Conservation (phyloP, 2,888 invertebrate species). For the Pandemis corylana region DNA sequence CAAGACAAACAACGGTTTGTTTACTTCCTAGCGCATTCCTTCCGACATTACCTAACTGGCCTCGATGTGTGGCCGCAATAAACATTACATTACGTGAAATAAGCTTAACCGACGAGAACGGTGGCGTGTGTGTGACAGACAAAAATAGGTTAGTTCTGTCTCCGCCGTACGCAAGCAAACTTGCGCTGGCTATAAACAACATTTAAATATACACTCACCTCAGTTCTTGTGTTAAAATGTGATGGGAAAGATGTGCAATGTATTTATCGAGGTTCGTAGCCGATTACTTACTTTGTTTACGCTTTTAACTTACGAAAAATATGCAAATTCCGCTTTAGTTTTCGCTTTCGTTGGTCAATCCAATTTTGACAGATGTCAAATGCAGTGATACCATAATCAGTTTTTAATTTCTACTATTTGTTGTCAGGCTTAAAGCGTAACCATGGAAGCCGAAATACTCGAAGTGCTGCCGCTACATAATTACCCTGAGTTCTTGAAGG, state of each 20-base stretch:
- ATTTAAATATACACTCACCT: constrained; percentile 51
- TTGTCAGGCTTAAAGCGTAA: constrained; percentile 38
- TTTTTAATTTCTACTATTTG: constrained; percentile 45
- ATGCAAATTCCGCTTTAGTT: constrained; percentile 39
- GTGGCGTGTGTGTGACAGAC: constrained; percentile 61
- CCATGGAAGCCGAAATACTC: constrained; percentile 66
- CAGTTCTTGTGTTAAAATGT: constrained; percentile 28
- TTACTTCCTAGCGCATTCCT: constrained; percentile 24
- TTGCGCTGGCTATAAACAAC: constrained; percentile 46
- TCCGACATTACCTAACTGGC: constrained; percentile 40
- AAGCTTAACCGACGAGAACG: constrained; percentile 45
- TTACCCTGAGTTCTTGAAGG: constrained; percentile 88
- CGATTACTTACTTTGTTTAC: constrained; percentile 28
- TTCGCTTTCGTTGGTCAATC: constrained; percentile 39
- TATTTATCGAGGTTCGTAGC: constrained; percentile 46
- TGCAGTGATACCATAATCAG: constrained; percentile 32
- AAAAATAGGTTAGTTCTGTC: constrained; percentile 71
- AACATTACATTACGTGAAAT: constrained; percentile 47
- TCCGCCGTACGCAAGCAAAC: constrained; percentile 44
- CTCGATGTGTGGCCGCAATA: constrained; percentile 27
- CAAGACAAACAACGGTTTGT: constrained; percentile 22
- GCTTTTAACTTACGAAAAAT: constrained; percentile 36
- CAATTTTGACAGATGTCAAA: constrained; percentile 33
- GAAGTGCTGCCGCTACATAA: constrained; percentile 89
- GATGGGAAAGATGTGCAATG: constrained; percentile 41